These are phyloP conservation scores for Bilobella aurantiaca DNA, from an alignment of 1,140 invertebrate species.

Conservation along the genomic window DNA sequence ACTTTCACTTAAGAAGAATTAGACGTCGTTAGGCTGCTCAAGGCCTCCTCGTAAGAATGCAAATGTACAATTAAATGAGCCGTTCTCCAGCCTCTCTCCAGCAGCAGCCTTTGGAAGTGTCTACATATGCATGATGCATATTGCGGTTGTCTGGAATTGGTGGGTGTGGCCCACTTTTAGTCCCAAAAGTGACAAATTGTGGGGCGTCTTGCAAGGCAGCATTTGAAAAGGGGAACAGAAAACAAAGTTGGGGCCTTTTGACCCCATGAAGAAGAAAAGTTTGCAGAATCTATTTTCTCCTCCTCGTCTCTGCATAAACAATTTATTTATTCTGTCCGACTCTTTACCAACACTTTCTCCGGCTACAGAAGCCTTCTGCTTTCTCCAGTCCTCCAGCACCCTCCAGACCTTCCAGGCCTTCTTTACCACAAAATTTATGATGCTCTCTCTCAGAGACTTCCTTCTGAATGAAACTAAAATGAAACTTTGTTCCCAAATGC, in stretches of 20 bases:
- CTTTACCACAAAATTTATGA: slow-evolving; percentile 26
- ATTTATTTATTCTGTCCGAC: slow-evolving; percentile 24
- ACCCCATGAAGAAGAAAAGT: neutral
- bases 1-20: too few species aligned
- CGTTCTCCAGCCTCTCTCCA: too few species aligned
- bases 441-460: neutral
- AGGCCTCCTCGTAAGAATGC: too few species aligned
- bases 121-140: neutral
- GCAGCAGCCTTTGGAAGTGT: neutral
- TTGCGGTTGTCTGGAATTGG: neutral
- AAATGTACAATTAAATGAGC: too few species aligned
- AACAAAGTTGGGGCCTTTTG: neutral
- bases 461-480: neutral
- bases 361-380: neutral
- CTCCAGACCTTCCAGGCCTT: too few species aligned
- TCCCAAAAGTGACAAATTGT: slow-evolving; percentile 5
- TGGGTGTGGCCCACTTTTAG: slow-evolving; percentile 1
- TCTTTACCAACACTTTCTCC: slow-evolving; percentile 1
- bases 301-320: slow-evolving; percentile 24
- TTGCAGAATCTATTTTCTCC: slow-evolving; percentile 4
- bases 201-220: too few species aligned
- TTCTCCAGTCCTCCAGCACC: too few species aligned
- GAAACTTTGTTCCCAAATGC: too few species aligned
- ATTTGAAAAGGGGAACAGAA: neutral
- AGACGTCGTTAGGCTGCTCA: too few species aligned